Evolutionary conservation across 2,113 vertebrate species (phyloP), one percentile per base, ranked within the genome.

Genomic region (Malurus alboscapulatus): DNA sequence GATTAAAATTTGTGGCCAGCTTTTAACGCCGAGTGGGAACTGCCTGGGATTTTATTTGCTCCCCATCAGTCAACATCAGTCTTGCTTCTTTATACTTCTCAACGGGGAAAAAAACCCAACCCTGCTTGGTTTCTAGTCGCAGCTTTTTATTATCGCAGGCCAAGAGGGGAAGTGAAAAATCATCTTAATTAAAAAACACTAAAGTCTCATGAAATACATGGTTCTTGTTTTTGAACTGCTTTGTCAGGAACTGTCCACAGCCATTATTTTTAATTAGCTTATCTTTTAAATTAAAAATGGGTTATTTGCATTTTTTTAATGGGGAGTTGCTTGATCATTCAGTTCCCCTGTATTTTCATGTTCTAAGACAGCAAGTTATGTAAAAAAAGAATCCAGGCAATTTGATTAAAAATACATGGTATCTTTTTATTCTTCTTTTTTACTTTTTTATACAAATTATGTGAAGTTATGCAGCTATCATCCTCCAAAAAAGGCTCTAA

Each of bases 191-290:
- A 95, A 95, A 96, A 94, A 96, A 65, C 87, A 95, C 75, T 94
- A 50, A 94, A 89, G 79, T 88, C 79, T 59, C 82, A 68, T 88
- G 90, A 86, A 95, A 93, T 95, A 95, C 57, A 26, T 61, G 57
- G 78, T 78, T 96, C 91, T 95, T 96, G 93, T 91, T 94, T 96
- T 95, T 95, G 94, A 96, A 95, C 87, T 90, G 72, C 95, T 95
- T 96, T 95, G 95, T 96, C 95, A 95, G 94, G 90, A 95, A 86
- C 61, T 94, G 94, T 95, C 93, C 87, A 75, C 90, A 91, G 87
- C 91, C 87, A 95, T 96, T 96, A 96, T 93, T 96, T 95, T 96
- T 96, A 96, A 96, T 96, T 96, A 96, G 93, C 93, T 95, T 95
- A 95, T 95, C 89, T 95, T 94, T 95, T 94, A 96, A 95, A 96